Conservation (phyloP, 2,797 vertebrate species). For the Tympanoctomys barrerae region DNA sequence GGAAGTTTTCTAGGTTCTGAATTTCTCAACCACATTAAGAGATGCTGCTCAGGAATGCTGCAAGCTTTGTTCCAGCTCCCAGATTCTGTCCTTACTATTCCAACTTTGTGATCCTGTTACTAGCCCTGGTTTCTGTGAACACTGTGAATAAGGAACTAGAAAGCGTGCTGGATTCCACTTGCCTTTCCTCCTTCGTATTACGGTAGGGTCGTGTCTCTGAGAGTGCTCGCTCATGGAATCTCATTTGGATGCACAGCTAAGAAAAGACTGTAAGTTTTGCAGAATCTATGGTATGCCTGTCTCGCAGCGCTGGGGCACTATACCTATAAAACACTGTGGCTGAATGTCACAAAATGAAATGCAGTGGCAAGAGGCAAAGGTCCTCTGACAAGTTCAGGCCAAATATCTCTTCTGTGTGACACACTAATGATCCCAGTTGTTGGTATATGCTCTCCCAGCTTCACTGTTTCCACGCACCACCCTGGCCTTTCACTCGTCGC, state of each 20-base stretch:
- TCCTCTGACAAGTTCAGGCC: not conserved
- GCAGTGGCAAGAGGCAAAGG: not conserved
- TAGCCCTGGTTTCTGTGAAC: not conserved
- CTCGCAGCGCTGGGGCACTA: not conserved
- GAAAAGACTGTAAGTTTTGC: not conserved
- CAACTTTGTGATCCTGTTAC: not conserved
- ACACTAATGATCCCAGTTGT: not conserved
- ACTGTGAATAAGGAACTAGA: not conserved
- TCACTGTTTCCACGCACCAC: not conserved
- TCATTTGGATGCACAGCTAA: not conserved
- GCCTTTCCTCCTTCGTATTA: constrained; percentile 27
- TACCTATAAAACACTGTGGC: not conserved
- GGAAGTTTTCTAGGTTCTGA: not conserved
- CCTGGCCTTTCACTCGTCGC: not conserved
- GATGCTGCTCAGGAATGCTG: not conserved
- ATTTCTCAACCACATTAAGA: not conserved
- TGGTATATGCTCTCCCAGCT: not conserved
- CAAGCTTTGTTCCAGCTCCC: not conserved
- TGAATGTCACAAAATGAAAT: not conserved
- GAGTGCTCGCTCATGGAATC: not conserved
- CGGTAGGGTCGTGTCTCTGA: not conserved
- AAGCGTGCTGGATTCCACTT: not conserved
- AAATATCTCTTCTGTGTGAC: not conserved
- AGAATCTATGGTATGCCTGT: not conserved
- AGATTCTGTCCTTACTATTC: not conserved